Evolutionary conservation across 2,888 invertebrate species (phyloP).

Genomic region (Eugnorisma glareosa): DNA sequence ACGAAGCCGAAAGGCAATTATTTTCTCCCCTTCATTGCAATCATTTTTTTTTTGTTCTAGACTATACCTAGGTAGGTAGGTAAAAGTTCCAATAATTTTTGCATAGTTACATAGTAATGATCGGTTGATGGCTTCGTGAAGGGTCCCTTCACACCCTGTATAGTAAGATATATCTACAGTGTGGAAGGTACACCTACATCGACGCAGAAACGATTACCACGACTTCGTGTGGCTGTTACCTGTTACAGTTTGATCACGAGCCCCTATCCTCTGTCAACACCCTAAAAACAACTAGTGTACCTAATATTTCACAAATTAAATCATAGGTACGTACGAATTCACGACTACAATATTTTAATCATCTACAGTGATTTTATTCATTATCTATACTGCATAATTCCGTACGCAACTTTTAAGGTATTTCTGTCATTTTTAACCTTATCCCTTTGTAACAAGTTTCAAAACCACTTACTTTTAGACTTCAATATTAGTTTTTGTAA

Average conservation of each 20-base stretch:
- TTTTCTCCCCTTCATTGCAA: too few relatives aligned
- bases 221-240: not conserved
- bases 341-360: slow-evolving; percentile 31
- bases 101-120: too few relatives aligned
- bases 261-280: not conserved
- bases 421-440: not conserved
- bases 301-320: slow-evolving; percentile 11
- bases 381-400: slow-evolving; percentile 29
- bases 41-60: too few relatives aligned
- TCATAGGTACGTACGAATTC: not conserved
- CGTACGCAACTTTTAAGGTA: slow-evolving; percentile 10
- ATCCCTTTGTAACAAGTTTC: fast-evolving
- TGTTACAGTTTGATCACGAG: not conserved
- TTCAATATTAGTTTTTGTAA: fast-evolving
- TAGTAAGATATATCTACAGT: too few relatives aligned
- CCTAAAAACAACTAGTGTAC: not conserved
- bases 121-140: too few relatives aligned
- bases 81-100: too few relatives aligned
- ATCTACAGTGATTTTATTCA: slow-evolving; percentile 56
- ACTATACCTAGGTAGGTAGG: too few relatives aligned
- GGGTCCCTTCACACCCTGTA: too few relatives aligned
- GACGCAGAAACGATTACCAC: too few relatives aligned
- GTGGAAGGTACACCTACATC: too few relatives aligned
- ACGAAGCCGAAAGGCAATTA: too few relatives aligned
- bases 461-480: not conserved